These are phyloP conservation scores for Ptyas mucosa DNA, from an alignment of 2,113 vertebrate species.

Conservation along the genomic window DNA sequence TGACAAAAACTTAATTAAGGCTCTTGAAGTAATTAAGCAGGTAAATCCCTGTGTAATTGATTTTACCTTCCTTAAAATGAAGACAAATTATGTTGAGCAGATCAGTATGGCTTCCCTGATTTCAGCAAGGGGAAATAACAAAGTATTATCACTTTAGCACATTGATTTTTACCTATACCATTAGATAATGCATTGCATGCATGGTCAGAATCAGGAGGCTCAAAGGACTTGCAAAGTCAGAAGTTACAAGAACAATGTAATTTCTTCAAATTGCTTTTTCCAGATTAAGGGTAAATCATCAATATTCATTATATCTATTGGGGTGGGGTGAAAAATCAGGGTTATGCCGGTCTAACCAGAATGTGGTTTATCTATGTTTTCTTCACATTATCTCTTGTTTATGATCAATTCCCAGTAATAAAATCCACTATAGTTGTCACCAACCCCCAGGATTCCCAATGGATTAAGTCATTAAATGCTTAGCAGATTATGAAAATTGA, in stretches of 20 bases:
- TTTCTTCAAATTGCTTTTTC: not conserved
- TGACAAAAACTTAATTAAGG: not conserved
- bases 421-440: not conserved
- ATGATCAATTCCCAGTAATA: not conserved
- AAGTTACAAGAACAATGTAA: not conserved
- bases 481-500: not conserved
- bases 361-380: not conserved
- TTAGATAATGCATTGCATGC: not conserved
- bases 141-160: not conserved
- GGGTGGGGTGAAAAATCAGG: not conserved
- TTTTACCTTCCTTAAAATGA: constrained; percentile 2
- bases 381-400: not conserved
- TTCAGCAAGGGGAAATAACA: not conserved
- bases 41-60: constrained; percentile 9
- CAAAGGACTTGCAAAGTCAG: not conserved
- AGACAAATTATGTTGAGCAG: not conserved
- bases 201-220: not conserved
- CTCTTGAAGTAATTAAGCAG: constrained; percentile 23
- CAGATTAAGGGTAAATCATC: not conserved
- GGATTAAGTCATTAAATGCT: not conserved
- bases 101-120: not conserved
- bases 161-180: not conserved
- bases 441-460: not conserved
- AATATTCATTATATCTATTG: not conserved
- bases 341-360: not conserved